Evolutionary conservation across 2,113 vertebrate genomes (phyloP).

Genomic region (Onychostoma macrolepis): DNA sequence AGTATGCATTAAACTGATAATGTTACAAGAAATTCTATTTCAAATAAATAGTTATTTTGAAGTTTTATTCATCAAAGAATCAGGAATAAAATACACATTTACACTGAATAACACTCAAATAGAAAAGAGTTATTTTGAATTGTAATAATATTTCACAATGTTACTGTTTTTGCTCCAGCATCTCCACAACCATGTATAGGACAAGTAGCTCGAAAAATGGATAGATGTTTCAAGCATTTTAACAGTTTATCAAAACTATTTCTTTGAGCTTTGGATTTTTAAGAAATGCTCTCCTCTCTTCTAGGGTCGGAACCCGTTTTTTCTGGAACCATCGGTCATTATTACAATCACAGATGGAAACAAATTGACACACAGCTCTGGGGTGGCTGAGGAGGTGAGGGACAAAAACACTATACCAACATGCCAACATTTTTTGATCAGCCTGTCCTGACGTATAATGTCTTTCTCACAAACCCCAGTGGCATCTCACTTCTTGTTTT

Average conservation of each 20-base stretch:
- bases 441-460: not conserved
- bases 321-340: conserved; percentile 97
- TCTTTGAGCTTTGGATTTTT: not conserved
- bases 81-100: not conserved
- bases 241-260: too few relatives aligned
- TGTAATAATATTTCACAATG: not conserved
- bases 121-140: not conserved
- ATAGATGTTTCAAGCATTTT: not conserved
- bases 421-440: not conserved
- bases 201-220: not conserved
- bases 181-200: not conserved
- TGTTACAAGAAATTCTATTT: not conserved
- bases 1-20: not conserved
- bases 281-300: conserved; percentile 53
- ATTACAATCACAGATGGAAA: conserved; percentile 98
- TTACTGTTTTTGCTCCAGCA: not conserved
- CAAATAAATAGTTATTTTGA: not conserved
- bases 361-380: conserved; percentile 92
- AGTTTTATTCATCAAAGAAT: not conserved
- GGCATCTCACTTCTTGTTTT: not conserved
- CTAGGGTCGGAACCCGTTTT: conserved; percentile 97
- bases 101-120: not conserved
- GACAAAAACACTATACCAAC: not conserved
- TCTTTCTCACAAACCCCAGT: not conserved
- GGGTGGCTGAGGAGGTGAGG: conserved; percentile 95